Evolutionary conservation across 1,140 invertebrate genomes (phyloP).

Genomic region (Hyposmocoma kahamanoa): DNA sequence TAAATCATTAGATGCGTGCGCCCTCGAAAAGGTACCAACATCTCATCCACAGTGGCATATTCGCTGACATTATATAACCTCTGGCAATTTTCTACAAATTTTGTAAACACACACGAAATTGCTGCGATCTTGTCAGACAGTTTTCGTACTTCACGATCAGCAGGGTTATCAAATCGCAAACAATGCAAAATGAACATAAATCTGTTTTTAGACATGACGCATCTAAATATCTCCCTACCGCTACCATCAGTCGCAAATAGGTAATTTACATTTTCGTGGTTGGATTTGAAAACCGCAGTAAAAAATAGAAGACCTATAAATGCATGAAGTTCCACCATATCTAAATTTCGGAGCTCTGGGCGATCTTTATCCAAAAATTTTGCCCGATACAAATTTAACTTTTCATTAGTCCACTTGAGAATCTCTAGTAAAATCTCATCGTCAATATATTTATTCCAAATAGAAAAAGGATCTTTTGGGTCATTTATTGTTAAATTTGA

Average conservation of each 20-base stretch:
- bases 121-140: background rate
- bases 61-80: background rate
- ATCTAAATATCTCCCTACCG: constrained; percentile 21
- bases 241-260: constrained; percentile 22
- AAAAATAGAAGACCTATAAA: constrained; percentile 16
- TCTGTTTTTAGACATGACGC: constrained; percentile 19
- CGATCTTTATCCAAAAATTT: background rate
- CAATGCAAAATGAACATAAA: constrained; percentile 10
- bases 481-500: constrained; percentile 6
- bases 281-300: constrained; percentile 18
- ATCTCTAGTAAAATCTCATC: constrained; percentile 10
- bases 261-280: constrained; percentile 14
- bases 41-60: background rate
- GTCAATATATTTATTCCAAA: constrained; percentile 4
- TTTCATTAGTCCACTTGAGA: constrained; percentile 12
- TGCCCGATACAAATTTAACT: constrained; percentile 1
- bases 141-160: background rate
- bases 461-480: constrained; percentile 4
- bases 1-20: background rate
- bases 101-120: constrained; percentile 1
- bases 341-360: constrained; percentile 4
- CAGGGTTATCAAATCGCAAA: background rate
- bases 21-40: background rate
- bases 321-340: constrained; percentile 16
- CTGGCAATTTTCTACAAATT: constrained; percentile 7